Percentiles rank a stretch among this genome's conserved stretches.
phyloP scores from a whole-genome alignment of 1,140 invertebrate genomes.

The Bombus haemorrhoidalis region DNA sequence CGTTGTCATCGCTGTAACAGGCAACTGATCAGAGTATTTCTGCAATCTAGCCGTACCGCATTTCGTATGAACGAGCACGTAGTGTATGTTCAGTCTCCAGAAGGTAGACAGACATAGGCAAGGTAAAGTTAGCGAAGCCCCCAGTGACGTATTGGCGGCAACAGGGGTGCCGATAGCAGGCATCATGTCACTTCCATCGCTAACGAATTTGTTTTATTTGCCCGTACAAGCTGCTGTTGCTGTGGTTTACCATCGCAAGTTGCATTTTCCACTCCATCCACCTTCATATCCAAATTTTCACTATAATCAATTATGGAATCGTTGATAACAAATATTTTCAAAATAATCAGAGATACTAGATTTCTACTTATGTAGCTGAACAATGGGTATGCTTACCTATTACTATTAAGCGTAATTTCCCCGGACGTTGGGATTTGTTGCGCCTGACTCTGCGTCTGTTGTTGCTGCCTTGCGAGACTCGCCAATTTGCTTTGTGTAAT shows the following conservation, averaged over 20 bases:
- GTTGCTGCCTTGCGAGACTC: constrained; percentile 77
- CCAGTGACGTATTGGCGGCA: constrained; percentile 79
- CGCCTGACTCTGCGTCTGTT: constrained; percentile 71
- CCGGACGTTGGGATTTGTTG: constrained; percentile 80
- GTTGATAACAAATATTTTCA: background rate
- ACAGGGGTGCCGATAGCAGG: constrained; percentile 80
- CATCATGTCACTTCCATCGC: constrained; percentile 83
- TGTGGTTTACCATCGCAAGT: constrained; percentile 77
- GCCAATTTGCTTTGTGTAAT: constrained; percentile 79
- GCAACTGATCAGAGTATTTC: constrained; percentile 63
- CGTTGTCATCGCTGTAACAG: constrained; percentile 46
- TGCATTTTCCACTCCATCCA: constrained; percentile 77
- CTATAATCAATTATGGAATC: constrained; percentile 68
- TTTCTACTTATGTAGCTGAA: background rate
- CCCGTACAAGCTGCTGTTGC: constrained; percentile 78
- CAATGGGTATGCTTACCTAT: constrained; percentile 74
- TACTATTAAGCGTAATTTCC: constrained; percentile 83
- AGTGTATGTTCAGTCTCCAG: constrained; percentile 35
- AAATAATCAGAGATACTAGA: background rate
- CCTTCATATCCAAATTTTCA: constrained; percentile 80
- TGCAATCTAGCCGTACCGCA: constrained; percentile 69
- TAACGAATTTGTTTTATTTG: constrained; percentile 81
- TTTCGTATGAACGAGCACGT: constrained; percentile 60
- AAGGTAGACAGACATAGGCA: constrained; percentile 67
- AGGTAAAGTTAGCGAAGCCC: constrained; percentile 80